Conservation (phyloP, 2,797 vertebrate species). For the Microtus obscurus region DNA sequence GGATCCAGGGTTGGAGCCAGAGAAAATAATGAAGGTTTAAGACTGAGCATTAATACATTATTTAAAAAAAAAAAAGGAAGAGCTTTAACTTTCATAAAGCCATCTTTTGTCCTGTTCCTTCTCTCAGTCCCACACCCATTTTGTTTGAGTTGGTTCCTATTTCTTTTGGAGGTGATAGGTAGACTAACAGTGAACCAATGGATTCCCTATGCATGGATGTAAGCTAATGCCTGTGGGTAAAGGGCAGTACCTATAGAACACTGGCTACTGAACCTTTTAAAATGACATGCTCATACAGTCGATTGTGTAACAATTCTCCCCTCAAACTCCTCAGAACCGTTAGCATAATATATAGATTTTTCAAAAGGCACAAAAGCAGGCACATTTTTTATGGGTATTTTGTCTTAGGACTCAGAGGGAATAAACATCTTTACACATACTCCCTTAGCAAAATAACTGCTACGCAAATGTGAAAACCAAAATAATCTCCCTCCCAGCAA, state of each 20-base stretch:
- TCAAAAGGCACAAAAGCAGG: neutral
- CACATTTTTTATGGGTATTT: conserved; percentile 40
- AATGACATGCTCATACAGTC: neutral
- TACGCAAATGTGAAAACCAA: neutral
- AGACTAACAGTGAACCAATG: neutral
- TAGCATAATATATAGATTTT: neutral
- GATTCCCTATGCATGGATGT: neutral
- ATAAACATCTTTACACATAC: neutral
- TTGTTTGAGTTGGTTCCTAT: neutral
- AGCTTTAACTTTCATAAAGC: conserved; percentile 47
- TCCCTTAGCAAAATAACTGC: neutral
- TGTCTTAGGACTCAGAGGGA: conserved; percentile 31
- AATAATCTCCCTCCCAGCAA: neutral
- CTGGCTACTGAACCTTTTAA: conserved; percentile 40
- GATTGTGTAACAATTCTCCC: neutral
- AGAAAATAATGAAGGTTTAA: conserved; percentile 68
- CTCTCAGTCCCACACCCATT: neutral
- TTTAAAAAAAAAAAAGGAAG: conserved; percentile 15
- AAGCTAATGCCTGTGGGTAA: conserved; percentile 1
- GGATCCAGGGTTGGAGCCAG: conserved; percentile 56
- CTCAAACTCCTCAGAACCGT: conserved; percentile 37
- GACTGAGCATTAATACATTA: conserved; percentile 62
- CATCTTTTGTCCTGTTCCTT: conserved; percentile 40
- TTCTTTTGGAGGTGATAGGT: neutral
- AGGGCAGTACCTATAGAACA: conserved; percentile 36